Evolutionary conservation across 1,140 invertebrate genomes (phyloP).

Genomic region (Hesperophylax magnus): DNA sequence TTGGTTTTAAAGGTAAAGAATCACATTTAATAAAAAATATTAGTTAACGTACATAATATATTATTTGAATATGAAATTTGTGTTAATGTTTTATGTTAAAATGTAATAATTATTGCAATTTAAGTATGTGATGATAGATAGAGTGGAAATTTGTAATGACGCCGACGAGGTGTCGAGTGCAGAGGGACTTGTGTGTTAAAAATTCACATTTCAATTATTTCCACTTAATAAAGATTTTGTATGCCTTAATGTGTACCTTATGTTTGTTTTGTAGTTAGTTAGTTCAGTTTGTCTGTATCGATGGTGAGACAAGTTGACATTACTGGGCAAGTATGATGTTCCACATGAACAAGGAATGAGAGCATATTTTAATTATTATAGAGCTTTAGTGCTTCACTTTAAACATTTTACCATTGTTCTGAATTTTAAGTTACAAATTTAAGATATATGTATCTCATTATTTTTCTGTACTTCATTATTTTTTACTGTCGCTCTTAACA

Average conservation of each 20-base stretch:
- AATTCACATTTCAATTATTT: constrained; percentile 19
- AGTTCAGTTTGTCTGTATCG: not conserved
- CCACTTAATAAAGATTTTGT: constrained; percentile 18
- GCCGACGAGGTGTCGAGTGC: not conserved
- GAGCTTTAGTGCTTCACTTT: constrained; percentile 36
- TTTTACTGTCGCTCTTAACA: not conserved
- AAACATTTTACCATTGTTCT: constrained; percentile 33
- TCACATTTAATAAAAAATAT: not conserved
- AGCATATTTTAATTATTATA: constrained; percentile 30
- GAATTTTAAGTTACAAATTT: constrained; percentile 19
- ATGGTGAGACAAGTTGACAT: too few species aligned
- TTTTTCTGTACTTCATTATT: constrained; percentile 6
- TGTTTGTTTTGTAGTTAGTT: constrained; percentile 19
- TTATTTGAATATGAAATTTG: constrained; percentile 19
- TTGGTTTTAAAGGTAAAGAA: constrained; percentile 1
- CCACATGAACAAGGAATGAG: not conserved
- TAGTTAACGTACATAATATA: constrained; percentile 4
- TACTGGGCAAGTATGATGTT: too few species aligned
- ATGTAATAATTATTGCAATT: constrained; percentile 23
- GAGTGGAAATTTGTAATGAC: constrained; percentile 22
- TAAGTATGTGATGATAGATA: constrained; percentile 14
- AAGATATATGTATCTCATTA: constrained; percentile 17
- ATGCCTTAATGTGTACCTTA: constrained; percentile 15
- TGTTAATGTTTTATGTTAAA: constrained; percentile 26
- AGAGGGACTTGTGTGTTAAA: not conserved